These are phyloP conservation scores for Cliona cf. orientalis DNA, from an alignment of 37 sponge, comb jelly and placozoan species.

Conservation along the genomic window DNA sequence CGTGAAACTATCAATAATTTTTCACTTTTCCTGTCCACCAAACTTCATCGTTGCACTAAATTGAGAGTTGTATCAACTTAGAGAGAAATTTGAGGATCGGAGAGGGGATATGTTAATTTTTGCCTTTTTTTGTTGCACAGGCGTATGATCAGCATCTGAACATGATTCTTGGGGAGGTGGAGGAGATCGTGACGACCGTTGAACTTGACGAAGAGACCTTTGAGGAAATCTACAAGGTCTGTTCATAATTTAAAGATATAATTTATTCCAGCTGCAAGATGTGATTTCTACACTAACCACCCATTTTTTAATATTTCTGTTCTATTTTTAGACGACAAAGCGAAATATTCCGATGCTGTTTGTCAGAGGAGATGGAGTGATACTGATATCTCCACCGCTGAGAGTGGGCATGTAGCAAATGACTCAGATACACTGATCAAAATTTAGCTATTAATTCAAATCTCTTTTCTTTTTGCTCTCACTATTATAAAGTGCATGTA, in stretches of 20 bases:
- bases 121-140: conserved; percentile 24
- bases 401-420: conserved; percentile 45
- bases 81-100: too few species aligned
- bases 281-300: background rate
- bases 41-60: too few species aligned
- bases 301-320: background rate
- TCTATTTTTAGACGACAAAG: conserved; percentile 70
- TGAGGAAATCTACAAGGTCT: conserved; percentile 97
- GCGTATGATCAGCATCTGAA: conserved; percentile 99
- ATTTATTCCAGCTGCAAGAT: background rate
- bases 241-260: too few species aligned
- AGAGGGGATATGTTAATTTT: background rate
- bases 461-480: background rate
- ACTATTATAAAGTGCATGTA: background rate
- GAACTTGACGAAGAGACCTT: conserved; percentile 98
- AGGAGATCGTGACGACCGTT: conserved; percentile 94
- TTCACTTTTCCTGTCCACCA: background rate
- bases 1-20: background rate
- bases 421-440: background rate
- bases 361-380: conserved; percentile 99
- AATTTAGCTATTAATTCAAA: background rate
- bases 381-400: conserved; percentile 95
- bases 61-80: too few species aligned
- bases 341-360: conserved; percentile 95
- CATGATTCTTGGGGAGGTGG: conserved; percentile 97